Evolutionary conservation across 2,797 vertebrate species (phyloP).

Genomic region (Eremophila alpestris): DNA sequence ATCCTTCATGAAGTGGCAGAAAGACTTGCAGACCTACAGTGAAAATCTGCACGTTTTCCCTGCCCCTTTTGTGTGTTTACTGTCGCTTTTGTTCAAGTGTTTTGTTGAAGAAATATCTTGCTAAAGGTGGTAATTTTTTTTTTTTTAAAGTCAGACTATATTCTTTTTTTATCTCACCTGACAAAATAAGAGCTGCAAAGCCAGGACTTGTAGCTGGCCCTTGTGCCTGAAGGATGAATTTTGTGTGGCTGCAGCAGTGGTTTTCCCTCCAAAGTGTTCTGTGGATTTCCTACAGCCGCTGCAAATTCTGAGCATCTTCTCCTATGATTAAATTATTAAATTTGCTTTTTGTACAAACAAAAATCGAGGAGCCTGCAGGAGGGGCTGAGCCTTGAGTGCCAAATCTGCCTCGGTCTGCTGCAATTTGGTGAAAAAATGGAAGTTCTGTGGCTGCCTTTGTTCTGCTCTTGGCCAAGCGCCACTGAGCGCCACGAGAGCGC

Average conservation of each 20-base stretch:
- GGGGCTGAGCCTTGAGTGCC: not conserved
- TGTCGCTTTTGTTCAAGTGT: not conserved
- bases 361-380: not conserved
- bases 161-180: not conserved
- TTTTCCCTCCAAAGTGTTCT: not conserved
- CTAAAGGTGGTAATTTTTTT: no score
- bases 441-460: constrained; percentile 29
- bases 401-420: not conserved
- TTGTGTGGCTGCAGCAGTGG: not conserved
- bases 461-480: constrained; percentile 40
- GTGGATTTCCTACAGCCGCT: not conserved
- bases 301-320: not conserved
- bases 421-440: constrained; percentile 15
- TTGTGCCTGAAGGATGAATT: not conserved
- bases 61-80: not conserved
- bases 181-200: not conserved
- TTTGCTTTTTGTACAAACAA: not conserved
- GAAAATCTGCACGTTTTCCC: not conserved
- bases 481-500: not conserved
- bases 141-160: not conserved
- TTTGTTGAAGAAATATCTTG: not conserved
- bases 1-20: not conserved
- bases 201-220: not conserved
- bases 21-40: not conserved
- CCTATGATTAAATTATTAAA: not conserved